Evolutionary conservation across 2,113 vertebrate genomes (phyloP).

Genomic region (Halcyon malimbica): DNA sequence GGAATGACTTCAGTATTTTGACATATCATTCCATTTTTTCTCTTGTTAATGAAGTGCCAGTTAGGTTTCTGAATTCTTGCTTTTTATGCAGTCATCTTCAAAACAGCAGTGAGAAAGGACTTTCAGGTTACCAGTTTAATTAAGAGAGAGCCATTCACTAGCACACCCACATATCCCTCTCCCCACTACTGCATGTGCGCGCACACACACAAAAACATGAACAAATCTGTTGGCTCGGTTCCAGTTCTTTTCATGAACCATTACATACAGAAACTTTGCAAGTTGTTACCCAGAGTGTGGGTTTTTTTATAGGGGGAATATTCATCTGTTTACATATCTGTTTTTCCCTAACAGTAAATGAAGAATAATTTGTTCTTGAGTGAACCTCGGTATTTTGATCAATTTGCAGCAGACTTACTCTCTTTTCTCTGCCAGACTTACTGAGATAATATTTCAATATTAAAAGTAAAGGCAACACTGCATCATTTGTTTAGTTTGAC

Average conservation of each 20-base stretch:
- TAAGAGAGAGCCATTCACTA: background rate
- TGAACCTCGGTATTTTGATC: background rate
- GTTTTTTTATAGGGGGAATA: background rate
- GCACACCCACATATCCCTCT: background rate
- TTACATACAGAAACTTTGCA: background rate
- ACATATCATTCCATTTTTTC: fast-evolving
- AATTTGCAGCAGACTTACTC: background rate
- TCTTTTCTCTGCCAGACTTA: constrained; percentile 14
- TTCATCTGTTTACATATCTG: constrained; percentile 11
- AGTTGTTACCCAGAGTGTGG: background rate
- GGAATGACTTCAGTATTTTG: background rate
- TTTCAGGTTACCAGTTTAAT: background rate
- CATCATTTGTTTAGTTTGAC: background rate
- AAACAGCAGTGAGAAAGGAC: background rate
- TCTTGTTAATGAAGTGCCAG: background rate
- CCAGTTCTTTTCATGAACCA: background rate
- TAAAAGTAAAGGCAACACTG: constrained; percentile 5
- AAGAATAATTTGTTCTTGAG: constrained; percentile 22
- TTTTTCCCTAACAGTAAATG: background rate
- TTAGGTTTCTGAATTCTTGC: background rate
- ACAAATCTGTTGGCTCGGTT: background rate
- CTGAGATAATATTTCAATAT: constrained; percentile 17
- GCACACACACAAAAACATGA: background rate
- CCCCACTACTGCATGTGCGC: background rate
- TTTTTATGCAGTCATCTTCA: background rate